Conservation (phyloP, 2,888 invertebrate species). For the Acrobeloides nanus region DNA sequence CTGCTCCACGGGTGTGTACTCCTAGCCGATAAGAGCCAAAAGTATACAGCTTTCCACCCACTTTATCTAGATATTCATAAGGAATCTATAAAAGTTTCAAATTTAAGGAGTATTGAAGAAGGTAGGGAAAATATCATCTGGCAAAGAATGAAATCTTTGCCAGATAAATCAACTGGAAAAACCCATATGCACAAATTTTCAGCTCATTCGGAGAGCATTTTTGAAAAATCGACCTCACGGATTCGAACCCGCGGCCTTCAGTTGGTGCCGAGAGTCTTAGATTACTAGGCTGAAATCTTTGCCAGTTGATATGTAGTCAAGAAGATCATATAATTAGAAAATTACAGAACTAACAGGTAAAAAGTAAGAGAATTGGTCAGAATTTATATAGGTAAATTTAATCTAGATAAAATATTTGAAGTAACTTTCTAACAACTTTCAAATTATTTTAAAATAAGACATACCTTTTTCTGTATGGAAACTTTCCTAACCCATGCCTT, state of each 20-base stretch:
- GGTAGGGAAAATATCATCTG: too few relatives aligned
- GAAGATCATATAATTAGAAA: not conserved
- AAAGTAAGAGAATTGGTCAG: not conserved
- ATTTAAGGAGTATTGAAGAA: too few relatives aligned
- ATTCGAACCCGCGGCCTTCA: too few relatives aligned
- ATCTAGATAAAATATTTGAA: too few relatives aligned
- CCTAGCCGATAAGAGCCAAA: conserved; percentile 87
- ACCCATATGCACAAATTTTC: too few relatives aligned
- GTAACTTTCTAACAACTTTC: too few relatives aligned
- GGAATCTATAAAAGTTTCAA: conserved; percentile 70
- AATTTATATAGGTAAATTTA: not conserved
- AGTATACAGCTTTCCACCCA: conserved; percentile 97
- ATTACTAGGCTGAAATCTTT: not conserved
- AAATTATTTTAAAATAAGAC: not conserved
- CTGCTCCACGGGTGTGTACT: conserved; percentile 92
- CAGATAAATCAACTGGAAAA: too few relatives aligned
- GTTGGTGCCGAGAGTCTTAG: too few relatives aligned
- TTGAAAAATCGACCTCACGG: too few relatives aligned
- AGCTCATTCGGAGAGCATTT: too few relatives aligned
- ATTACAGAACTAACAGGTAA: not conserved
- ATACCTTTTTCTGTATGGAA: conserved; percentile 64
- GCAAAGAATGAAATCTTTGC: too few relatives aligned
- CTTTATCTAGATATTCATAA: conserved; percentile 72
- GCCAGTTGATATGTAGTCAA: too few relatives aligned
- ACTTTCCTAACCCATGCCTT: conserved; percentile 88